Evolutionary conservation across 2,113 vertebrate genomes (phyloP).

Genomic region (Pandion haliaetus): DNA sequence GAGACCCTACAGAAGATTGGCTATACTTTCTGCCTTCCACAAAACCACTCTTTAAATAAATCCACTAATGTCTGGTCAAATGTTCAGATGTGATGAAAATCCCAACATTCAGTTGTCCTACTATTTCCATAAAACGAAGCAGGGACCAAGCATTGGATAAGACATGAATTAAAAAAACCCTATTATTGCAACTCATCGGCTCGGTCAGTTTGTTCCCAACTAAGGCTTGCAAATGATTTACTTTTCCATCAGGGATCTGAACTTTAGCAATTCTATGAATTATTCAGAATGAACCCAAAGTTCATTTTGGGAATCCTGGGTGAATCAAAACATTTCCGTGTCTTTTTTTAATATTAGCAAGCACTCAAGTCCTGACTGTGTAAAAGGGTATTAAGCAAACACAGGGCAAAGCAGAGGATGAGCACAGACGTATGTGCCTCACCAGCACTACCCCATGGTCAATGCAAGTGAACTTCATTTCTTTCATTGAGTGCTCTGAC

Average conservation of each 20-base stretch:
- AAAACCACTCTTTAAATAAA: neutral
- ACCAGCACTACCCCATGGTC: neutral
- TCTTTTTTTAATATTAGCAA: neutral
- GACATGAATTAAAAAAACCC: neutral
- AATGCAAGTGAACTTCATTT: neutral
- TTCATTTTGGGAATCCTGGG: neutral
- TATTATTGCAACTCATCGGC: neutral
- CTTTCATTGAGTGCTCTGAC: neutral
- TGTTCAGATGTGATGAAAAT: neutral
- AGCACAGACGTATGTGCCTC: neutral
- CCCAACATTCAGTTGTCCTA: neutral
- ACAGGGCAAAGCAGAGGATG: rapidly evolving
- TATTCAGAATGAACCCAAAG: neutral
- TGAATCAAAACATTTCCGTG: neutral
- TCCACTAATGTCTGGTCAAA: neutral
- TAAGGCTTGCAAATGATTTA: neutral
- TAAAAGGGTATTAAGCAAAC: neutral
- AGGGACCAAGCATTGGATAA: neutral
- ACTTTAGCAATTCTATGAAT: neutral
- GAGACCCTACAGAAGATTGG: neutral
- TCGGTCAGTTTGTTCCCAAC: neutral
- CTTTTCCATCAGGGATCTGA: neutral
- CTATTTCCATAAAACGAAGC: neutral
- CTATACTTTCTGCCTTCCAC: neutral
- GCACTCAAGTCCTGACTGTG: neutral